phyloP scores from a whole-genome alignment of 2,888 invertebrate genomes.

The Fissipunctia ypsillon region DNA sequence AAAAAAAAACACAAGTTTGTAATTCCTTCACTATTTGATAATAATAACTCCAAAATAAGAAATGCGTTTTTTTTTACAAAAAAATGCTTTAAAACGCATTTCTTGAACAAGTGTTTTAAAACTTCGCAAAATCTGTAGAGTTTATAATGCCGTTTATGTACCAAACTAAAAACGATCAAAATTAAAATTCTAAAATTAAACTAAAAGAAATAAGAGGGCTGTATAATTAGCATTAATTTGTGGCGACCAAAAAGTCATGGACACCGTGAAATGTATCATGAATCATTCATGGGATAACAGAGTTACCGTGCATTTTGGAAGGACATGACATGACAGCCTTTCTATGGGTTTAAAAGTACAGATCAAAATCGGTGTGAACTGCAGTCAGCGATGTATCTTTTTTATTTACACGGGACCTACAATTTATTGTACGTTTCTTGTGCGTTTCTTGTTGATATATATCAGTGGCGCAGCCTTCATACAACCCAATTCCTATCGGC shows the following conservation, averaged over 20 bases:
- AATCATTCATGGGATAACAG: slow-evolving; percentile 58
- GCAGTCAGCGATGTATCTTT: no score
- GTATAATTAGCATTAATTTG: slow-evolving; percentile 47
- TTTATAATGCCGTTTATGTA: neutral
- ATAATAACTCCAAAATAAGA: neutral
- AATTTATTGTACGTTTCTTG: no score
- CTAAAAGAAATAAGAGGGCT: slow-evolving; percentile 23
- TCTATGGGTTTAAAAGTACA: neutral
- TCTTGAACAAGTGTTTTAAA: neutral
- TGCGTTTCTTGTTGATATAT: no score
- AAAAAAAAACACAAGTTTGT: no score
- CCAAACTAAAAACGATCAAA: neutral
- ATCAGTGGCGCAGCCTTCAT: no score
- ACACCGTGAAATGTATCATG: slow-evolving; percentile 59
- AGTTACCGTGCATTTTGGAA: neutral
- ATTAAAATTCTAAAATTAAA: slow-evolving; percentile 33
- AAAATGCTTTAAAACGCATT: neutral
- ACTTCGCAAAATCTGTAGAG: neutral
- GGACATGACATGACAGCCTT: neutral
- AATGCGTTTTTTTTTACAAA: neutral
- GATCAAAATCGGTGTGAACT: no score
- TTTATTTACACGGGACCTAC: no score
- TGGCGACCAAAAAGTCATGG: slow-evolving; percentile 48
- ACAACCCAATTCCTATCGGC: no score
- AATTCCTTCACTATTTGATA: neutral